phyloP scores from a whole-genome alignment of 2,797 vertebrate genomes.

The Antrozous pallidus region DNA sequence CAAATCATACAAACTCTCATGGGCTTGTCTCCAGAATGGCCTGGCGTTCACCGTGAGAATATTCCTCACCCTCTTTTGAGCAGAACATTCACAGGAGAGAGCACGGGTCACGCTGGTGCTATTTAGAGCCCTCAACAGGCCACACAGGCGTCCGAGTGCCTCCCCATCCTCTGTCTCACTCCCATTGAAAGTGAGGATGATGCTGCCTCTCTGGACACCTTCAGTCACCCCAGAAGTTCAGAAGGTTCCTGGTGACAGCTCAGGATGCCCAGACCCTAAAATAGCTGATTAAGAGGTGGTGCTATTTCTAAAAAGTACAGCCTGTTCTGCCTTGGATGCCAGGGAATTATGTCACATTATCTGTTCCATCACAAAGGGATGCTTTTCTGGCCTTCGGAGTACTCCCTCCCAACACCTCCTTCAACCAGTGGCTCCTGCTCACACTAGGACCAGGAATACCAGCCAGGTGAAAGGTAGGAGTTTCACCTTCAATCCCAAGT shows the following conservation, averaged over 20 bases:
- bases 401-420: background rate
- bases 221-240: slow-evolving; percentile 32
- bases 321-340: slow-evolving; percentile 56
- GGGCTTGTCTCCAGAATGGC: background rate
- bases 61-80: background rate
- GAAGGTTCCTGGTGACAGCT: slow-evolving; percentile 60
- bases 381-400: background rate
- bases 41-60: background rate
- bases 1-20: background rate
- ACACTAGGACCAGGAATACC: background rate
- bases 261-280: slow-evolving; percentile 54
- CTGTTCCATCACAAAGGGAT: slow-evolving; percentile 5
- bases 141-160: background rate
- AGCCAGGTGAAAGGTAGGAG: slow-evolving; percentile 19
- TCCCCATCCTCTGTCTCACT: background rate
- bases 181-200: background rate
- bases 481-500: background rate
- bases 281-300: slow-evolving; percentile 64
- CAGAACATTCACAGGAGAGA: background rate
- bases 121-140: background rate
- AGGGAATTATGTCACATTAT: slow-evolving; percentile 35
- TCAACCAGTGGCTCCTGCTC: background rate
- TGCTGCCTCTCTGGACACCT: background rate
- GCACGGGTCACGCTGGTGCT: background rate
- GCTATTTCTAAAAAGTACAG: slow-evolving; percentile 71